A percentile compares a stretch with the other conserved stretches of the same genome.
phyloP scores from a whole-genome alignment of 2,888 invertebrate species.

The Pegoplata infirma region DNA sequence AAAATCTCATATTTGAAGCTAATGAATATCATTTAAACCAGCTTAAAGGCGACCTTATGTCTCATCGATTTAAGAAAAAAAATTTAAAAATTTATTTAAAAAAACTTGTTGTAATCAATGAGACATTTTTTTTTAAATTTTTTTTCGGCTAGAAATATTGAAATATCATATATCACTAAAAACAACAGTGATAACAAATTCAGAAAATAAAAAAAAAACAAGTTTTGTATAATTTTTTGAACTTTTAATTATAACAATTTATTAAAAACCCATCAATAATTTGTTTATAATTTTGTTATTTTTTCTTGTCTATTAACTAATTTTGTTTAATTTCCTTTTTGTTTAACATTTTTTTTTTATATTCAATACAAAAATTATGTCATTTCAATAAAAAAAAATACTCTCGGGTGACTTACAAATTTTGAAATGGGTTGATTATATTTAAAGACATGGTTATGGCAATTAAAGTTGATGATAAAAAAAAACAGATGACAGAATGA shows the following conservation, averaged over 20 bases:
- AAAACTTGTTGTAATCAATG: not conserved
- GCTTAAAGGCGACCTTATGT: conserved; percentile 44
- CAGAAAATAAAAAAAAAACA: not conserved
- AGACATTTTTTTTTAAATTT: not conserved
- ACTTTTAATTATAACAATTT: conserved; percentile 51
- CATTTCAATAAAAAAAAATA: conserved; percentile 57
- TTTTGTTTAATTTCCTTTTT: conserved; percentile 22
- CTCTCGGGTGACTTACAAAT: not conserved
- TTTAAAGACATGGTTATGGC: not conserved
- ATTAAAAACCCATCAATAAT: conserved; percentile 61
- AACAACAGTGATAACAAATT: not conserved
- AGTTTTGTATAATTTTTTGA: not conserved
- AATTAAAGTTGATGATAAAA: not conserved
- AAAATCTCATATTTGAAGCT: not conserved
- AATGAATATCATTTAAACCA: conserved; percentile 6
- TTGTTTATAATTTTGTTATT: conserved; percentile 45
- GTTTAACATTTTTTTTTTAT: not conserved
- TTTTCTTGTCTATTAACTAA: conserved; percentile 14
- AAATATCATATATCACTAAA: not conserved
- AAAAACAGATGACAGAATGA: not conserved
- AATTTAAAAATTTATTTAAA: too few relatives aligned
- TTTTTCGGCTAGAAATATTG: not conserved
- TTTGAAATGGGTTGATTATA: not conserved
- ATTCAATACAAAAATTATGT: conserved; percentile 48
- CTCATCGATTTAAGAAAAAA: conserved; percentile 23